Evolutionary conservation across 1,140 invertebrate genomes (phyloP).

Genomic region (Aphis gossypii): DNA sequence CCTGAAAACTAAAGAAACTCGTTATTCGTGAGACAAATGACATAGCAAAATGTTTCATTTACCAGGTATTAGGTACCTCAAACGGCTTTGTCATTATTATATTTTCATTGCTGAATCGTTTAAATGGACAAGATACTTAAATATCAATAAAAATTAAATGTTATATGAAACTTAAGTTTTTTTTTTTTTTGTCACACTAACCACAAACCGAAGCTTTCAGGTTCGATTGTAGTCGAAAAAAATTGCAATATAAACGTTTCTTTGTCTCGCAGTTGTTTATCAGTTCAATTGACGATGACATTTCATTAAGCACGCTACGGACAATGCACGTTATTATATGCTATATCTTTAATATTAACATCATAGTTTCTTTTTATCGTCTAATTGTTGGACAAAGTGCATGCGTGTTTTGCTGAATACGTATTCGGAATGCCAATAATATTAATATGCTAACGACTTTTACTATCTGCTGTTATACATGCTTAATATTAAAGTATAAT

Average conservation of each 20-base stretch:
- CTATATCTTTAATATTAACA: neutral
- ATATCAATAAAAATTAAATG: neutral
- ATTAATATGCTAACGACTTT: neutral
- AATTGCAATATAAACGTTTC: neutral
- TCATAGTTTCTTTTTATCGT: neutral
- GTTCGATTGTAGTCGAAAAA: neutral
- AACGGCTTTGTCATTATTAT: neutral
- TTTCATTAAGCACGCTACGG: conserved; percentile 24
- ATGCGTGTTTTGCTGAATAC: neutral
- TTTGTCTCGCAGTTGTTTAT: neutral
- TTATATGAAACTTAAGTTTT: neutral
- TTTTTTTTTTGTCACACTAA: neutral
- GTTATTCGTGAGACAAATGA: neutral
- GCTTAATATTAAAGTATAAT: neutral
- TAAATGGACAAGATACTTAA: neutral
- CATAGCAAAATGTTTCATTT: neutral
- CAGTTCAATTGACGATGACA: conserved; percentile 27
- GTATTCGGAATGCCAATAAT: neutral
- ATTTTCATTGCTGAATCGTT: neutral
- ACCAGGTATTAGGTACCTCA: neutral
- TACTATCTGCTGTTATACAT: neutral
- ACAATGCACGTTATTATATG: neutral
- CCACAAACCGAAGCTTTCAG: neutral
- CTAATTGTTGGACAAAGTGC: neutral
- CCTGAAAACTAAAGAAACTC: neutral